Conservation (phyloP, 53 echinoderm and acorn worm genomes). For the Antedon mediterranea region DNA sequence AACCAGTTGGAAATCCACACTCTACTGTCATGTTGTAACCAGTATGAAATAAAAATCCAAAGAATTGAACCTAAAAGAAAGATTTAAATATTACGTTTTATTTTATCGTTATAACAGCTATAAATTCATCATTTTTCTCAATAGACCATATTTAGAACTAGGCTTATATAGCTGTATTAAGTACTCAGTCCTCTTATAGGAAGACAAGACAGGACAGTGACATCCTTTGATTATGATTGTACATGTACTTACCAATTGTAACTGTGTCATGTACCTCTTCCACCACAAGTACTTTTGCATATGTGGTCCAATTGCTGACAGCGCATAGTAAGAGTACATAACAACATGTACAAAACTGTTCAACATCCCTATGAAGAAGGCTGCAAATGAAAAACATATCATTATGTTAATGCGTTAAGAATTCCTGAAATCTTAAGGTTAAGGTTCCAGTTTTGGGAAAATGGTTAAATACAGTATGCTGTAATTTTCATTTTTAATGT, state of each 20-base stretch:
- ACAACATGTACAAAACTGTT: slow-evolving; percentile 79
- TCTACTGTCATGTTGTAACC: slow-evolving; percentile 39
- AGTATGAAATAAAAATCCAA: slow-evolving; percentile 51
- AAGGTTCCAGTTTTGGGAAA: not conserved
- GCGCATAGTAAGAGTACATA: slow-evolving; percentile 90
- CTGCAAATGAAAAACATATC: slow-evolving; percentile 16
- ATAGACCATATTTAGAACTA: no score
- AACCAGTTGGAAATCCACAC: slow-evolving; percentile 57
- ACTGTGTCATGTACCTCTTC: slow-evolving; percentile 79
- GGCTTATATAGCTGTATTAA: no score
- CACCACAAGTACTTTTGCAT: slow-evolving; percentile 90
- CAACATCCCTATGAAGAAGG: slow-evolving; percentile 60
- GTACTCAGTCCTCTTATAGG: no score
- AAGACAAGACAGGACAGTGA: no score
- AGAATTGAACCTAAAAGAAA: slow-evolving; percentile 62
- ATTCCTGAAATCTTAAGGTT: not conserved
- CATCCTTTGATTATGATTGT: no score
- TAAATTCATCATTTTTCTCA: no score
- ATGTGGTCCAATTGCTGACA: slow-evolving; percentile 65
- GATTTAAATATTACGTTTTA: not conserved
- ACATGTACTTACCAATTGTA: slow-evolving; percentile 72
- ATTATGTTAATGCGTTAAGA: not conserved
- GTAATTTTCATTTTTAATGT: not conserved
- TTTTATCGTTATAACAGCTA: no score
- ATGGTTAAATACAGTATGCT: not conserved